Evolutionary conservation across 2,888 invertebrate species (phyloP), one percentile per base, ranked within the genome.

Genomic region (Parapristionchus giblindavisi): DNA sequence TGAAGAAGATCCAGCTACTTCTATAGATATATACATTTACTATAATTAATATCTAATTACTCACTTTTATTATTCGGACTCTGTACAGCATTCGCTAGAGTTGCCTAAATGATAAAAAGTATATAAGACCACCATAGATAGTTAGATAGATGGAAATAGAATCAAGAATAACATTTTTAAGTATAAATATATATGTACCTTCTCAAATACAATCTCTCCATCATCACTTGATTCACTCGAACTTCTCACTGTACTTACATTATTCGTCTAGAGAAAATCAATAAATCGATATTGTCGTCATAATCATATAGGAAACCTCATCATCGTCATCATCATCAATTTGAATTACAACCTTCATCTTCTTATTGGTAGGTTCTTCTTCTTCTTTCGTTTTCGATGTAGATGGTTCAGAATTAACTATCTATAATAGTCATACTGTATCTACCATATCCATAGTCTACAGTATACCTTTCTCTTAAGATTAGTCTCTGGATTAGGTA

Each of bases 141-240:
- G 5, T 5, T 29, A 21, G 21, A 29, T 17, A 27, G 58, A 58
- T 14, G 54, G 24, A 54, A 54, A 54, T 8, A 54, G 54, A 54
- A 24, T 8, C 14, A 54, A 54, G n/a, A 54, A 6, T 14, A 24
- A 54, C 17, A 54, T n/a, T n/a, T n/a, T n/a, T n/a, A n/a, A n/a
- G n/a, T n/a, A n/a, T n/a, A n/a, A n/a, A n/a, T n/a, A n/a, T n/a
- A n/a, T n/a, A n/a, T n/a, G 34, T 24, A 65, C 65, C 65, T 43
- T 48, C 34, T 65, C 43, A 43, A 34, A 29, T 27, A 65, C 21
- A 29, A 17, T 27, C 27, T 65, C 65, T 3, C 11, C 36, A 38
- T 43, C 63, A 63, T 63, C 63, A 11, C 40, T 40, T 14, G 63
- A 63, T 40, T 63, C 63, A 40, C 63, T 63, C 63, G 40, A 38